A percentile compares a stretch with the other conserved stretches of the same genome.
These are phyloP conservation scores for Loriculus beryllinus DNA, from an alignment of 2,797 vertebrate genomes.

Conservation along the genomic window DNA sequence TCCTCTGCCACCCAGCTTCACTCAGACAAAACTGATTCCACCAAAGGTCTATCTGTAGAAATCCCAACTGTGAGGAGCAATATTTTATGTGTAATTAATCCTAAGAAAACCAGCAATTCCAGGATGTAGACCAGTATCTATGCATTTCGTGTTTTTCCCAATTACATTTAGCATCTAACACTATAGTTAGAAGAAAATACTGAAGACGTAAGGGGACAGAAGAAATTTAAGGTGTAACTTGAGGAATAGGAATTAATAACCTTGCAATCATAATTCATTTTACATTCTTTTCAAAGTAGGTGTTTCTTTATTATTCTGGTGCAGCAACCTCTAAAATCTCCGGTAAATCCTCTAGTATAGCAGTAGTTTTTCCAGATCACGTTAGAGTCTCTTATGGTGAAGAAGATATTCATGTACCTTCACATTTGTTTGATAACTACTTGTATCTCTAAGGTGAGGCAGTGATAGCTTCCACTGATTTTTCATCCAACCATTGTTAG, in stretches of 20 bases:
- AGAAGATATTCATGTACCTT: not conserved
- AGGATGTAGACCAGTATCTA: not conserved
- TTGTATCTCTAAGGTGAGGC: not conserved
- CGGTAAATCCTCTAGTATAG: not conserved
- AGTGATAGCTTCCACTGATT: not conserved
- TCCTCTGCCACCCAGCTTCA: not conserved
- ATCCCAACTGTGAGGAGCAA: not conserved
- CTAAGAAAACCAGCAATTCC: not conserved
- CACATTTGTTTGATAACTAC: not conserved
- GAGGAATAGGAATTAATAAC: not conserved
- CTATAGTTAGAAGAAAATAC: not conserved
- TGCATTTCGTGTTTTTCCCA: conserved; percentile 11
- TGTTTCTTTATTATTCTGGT: not conserved
- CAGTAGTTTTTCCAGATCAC: not conserved
- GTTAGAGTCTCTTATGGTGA: not conserved
- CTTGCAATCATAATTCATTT: not conserved
- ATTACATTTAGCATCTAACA: not conserved
- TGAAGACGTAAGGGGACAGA: not conserved
- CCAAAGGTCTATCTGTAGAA: not conserved
- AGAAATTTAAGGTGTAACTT: not conserved
- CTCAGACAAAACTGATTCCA: not conserved
- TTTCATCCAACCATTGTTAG: not conserved
- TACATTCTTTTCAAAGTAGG: not conserved
- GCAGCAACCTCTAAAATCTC: not conserved
- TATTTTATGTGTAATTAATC: not conserved